Conservation (phyloP, 2,797 vertebrate species). For the Ceryle rudis region DNA sequence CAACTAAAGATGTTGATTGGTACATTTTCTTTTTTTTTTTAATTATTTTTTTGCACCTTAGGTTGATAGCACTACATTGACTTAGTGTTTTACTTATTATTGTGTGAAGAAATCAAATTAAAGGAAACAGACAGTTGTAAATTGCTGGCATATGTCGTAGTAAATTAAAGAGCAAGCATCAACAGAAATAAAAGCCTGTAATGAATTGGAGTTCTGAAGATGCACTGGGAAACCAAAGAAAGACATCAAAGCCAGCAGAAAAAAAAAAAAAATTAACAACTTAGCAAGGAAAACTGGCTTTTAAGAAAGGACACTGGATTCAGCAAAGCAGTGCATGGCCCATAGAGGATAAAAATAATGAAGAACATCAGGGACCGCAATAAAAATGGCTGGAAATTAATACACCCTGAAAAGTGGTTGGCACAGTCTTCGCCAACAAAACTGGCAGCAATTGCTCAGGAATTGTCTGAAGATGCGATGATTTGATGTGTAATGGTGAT, state of each 20-base stretch:
- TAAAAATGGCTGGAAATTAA: constrained; percentile 36
- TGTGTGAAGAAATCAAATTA: constrained; percentile 57
- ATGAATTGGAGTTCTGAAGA: constrained; percentile 62
- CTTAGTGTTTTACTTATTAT: constrained; percentile 37
- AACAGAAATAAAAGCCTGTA: constrained; percentile 65
- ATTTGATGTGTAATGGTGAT: background rate
- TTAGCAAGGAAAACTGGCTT: constrained; percentile 54
- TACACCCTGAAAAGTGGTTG: background rate
- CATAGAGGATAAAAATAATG: constrained; percentile 48
- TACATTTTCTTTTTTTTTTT: background rate
- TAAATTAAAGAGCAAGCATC: constrained; percentile 63
- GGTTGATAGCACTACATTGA: background rate
- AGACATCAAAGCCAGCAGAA: constrained; percentile 62
- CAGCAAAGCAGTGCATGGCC: background rate
- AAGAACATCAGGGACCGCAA: constrained; percentile 17
- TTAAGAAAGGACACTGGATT: constrained; percentile 50
- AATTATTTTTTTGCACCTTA: background rate
- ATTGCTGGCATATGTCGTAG: constrained; percentile 52
- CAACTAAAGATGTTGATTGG: background rate
- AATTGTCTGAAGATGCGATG: constrained; percentile 1
- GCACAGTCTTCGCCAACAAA: background rate
- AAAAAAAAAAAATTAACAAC: constrained; percentile 39
- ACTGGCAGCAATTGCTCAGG: background rate
- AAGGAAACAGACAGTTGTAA: constrained; percentile 62
- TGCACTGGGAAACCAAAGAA: constrained; percentile 42